These are phyloP conservation scores for Bubalus kerabau DNA, from an alignment of 2,113 vertebrate species.

Conservation along the genomic window DNA sequence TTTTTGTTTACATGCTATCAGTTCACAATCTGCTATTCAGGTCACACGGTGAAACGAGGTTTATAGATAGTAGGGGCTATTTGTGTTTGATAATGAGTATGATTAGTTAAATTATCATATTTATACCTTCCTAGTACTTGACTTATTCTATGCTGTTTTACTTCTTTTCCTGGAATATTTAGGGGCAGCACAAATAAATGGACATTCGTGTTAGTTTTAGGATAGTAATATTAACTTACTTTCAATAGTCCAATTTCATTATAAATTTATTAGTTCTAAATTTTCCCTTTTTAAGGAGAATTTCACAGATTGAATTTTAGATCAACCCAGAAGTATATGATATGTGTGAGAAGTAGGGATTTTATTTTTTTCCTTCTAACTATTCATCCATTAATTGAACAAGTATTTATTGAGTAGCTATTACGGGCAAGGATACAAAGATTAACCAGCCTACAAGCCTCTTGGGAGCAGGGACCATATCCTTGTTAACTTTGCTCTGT, in stretches of 20 bases:
- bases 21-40: background rate
- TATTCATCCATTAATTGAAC: background rate
- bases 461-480: background rate
- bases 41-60: background rate
- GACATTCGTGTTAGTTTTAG: background rate
- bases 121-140: background rate
- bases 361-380: background rate
- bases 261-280: background rate
- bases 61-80: background rate
- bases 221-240: background rate
- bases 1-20: background rate
- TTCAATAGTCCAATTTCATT: background rate
- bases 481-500: background rate
- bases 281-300: constrained; percentile 5
- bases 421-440: background rate
- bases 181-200: background rate
- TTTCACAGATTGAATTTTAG: background rate
- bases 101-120: background rate
- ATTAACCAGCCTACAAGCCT: background rate
- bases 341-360: background rate
- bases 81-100: background rate
- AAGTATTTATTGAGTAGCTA: background rate
- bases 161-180: background rate
- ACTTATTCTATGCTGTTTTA: background rate
- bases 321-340: background rate